phyloP scores from a whole-genome alignment of 2,888 invertebrate species.

The Cyrtodaria siliqua region DNA sequence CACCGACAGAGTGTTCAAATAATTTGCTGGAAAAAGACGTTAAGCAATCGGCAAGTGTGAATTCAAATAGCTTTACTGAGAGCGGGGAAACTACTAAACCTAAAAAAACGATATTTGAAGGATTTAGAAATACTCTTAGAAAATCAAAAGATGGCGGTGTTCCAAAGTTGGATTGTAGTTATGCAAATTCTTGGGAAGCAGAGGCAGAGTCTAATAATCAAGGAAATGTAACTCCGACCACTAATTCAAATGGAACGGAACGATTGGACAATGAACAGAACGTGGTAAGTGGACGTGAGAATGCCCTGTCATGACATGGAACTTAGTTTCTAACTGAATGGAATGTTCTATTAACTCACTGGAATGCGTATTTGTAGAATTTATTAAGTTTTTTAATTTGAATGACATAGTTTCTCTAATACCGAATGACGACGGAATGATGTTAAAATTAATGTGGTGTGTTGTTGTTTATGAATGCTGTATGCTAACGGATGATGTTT shows the following conservation, averaged over 20 bases:
- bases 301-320: conserved; percentile 39
- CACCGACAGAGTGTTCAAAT: conserved; percentile 69
- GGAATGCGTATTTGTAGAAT: too few relatives aligned
- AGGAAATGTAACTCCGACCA: conserved; percentile 46
- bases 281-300: conserved; percentile 72
- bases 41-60: conserved; percentile 5
- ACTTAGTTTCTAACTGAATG: neutral
- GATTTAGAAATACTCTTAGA: conserved; percentile 89
- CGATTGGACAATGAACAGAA: conserved; percentile 66
- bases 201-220: conserved; percentile 39
- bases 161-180: conserved; percentile 44
- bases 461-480: too few relatives aligned
- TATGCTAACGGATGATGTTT: too few relatives aligned
- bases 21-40: conserved; percentile 14
- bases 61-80: neutral
- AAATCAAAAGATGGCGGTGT: conserved; percentile 86
- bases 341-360: neutral
- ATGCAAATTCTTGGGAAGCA: conserved; percentile 60
- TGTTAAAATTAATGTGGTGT: too few relatives aligned
- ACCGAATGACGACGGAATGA: too few relatives aligned
- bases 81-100: conserved; percentile 85
- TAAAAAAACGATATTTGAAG: conserved; percentile 88
- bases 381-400: too few relatives aligned
- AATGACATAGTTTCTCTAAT: too few relatives aligned
- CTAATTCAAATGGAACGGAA: conserved; percentile 60